phyloP scores from a whole-genome alignment of 92 coral and sea anemone species.

The Pocillopora grandis region DNA sequence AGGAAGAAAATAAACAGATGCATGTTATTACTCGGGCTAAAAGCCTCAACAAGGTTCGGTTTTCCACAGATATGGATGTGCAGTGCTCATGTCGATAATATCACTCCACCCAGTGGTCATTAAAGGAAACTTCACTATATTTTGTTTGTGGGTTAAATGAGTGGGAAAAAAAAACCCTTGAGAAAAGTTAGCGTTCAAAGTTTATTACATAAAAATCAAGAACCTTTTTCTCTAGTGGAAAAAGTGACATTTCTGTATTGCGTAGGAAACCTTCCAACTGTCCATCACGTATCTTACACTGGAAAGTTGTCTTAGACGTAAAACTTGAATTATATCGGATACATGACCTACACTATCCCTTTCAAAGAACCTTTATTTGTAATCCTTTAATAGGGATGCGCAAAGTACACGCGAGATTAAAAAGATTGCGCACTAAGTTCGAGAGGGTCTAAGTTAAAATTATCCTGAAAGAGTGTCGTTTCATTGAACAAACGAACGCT shows the following conservation, averaged over 20 bases:
- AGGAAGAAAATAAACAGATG: background rate
- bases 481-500: no score
- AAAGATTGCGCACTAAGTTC: background rate
- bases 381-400: background rate
- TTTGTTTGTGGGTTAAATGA: background rate
- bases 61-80: background rate
- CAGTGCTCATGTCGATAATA: background rate
- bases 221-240: no score
- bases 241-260: background rate
- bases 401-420: slow-evolving; percentile 6
- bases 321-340: background rate
- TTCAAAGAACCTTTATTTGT: background rate
- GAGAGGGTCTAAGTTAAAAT: background rate
- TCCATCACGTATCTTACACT: background rate
- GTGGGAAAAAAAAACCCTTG: background rate
- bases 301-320: background rate
- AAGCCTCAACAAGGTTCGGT: background rate
- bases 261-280: no score
- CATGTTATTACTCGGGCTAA: background rate
- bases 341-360: background rate
- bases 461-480: background rate
- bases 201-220: no score
- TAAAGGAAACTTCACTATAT: background rate
- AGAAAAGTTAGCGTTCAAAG: no score
- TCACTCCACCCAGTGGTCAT: slow-evolving; percentile 14